These are phyloP conservation scores for Lepidonotus clava DNA, from an alignment of 2,888 invertebrate species.

Conservation along the genomic window DNA sequence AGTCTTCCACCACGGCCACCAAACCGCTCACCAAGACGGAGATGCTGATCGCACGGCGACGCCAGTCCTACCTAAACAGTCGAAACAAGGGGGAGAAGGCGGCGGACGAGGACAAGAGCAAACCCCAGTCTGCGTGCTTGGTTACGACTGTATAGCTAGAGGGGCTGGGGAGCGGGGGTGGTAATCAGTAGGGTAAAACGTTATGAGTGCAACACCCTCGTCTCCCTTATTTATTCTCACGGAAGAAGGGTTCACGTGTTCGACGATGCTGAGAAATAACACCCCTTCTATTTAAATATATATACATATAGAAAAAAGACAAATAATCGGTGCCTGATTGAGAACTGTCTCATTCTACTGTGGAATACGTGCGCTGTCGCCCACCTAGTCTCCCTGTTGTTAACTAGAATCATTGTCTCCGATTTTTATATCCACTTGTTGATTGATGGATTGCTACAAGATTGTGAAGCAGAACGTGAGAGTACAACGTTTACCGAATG, in stretches of 20 bases:
- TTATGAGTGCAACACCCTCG: too few species aligned
- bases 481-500: background rate
- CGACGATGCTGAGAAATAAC: background rate
- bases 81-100: constrained; percentile 40
- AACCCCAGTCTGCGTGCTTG: constrained; percentile 52
- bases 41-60: constrained; percentile 76
- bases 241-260: background rate
- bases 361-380: background rate
- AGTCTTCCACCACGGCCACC: constrained; percentile 14
- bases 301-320: background rate
- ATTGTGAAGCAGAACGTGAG: background rate
- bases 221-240: background rate
- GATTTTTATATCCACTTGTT: constrained; percentile 18
- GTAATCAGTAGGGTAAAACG: constrained; percentile 2
- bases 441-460: background rate
- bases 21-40: constrained; percentile 75
- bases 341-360: background rate
- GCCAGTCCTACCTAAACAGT: constrained; percentile 63
- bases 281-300: too few species aligned
- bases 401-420: background rate
- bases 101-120: constrained; percentile 39
- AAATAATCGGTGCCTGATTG: constrained; percentile 18
- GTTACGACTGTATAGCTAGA: constrained; percentile 61
- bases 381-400: background rate
- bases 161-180: constrained; percentile 9